These are phyloP conservation scores for Polypterus bichir DNA, from an alignment of 2,113 vertebrate genomes.

Conservation along the genomic window DNA sequence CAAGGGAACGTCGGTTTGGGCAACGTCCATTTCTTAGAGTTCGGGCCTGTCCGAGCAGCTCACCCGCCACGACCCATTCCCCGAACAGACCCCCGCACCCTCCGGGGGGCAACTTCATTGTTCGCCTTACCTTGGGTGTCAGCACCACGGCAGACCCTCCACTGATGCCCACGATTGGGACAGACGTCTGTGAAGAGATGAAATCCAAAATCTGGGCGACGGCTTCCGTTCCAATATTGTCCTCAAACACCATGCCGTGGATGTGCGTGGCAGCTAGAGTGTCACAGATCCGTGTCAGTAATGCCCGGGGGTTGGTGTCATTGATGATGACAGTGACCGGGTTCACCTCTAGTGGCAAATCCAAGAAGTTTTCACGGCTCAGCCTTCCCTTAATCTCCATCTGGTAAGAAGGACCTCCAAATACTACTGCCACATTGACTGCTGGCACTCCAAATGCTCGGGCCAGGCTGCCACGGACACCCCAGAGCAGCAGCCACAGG, in stretches of 20 bases:
- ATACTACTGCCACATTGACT: slow-evolving; percentile 66
- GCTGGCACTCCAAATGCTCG: slow-evolving; percentile 33
- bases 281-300: slow-evolving; percentile 77
- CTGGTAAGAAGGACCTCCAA: slow-evolving; percentile 70
- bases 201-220: slow-evolving; percentile 96
- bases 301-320: slow-evolving; percentile 83
- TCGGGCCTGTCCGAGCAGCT: too few relatives aligned
- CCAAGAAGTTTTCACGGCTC: slow-evolving; percentile 78
- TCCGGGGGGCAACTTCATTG: background rate
- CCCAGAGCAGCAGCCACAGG: slow-evolving; percentile 58
- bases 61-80: background rate
- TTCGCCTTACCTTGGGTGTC: slow-evolving; percentile 69
- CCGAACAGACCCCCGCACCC: background rate
- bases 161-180: slow-evolving; percentile 88
- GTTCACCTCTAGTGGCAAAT: slow-evolving; percentile 83
- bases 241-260: slow-evolving; percentile 87
- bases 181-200: slow-evolving; percentile 79
- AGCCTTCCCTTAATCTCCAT: slow-evolving; percentile 69
- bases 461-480: slow-evolving; percentile 38
- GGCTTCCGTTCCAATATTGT: slow-evolving; percentile 72
- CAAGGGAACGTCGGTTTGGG: too few relatives aligned
- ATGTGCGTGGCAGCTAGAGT: slow-evolving; percentile 68
- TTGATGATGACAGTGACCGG: slow-evolving; percentile 80
- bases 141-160: slow-evolving; percentile 89
- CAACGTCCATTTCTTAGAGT: too few relatives aligned